Evolutionary conservation across 2,888 invertebrate genomes (phyloP), one percentile per base, ranked within the genome.

Genomic region (Yponomeuta sedellus): DNA sequence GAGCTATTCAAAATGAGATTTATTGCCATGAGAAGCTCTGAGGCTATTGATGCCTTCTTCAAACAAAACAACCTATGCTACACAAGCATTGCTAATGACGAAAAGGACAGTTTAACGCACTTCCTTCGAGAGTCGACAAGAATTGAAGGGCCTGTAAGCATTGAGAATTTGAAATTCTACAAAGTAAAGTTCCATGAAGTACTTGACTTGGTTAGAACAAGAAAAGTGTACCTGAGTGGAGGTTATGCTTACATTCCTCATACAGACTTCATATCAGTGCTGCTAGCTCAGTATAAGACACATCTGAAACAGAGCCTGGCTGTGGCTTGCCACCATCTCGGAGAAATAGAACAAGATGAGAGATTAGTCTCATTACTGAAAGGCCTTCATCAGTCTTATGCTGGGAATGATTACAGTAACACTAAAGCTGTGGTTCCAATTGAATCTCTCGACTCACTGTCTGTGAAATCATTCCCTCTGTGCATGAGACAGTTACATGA

Each of bases 401-500:
- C 95, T n/a, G 98, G 97, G 8, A 94, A 95, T 74, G 95, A 96
- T 74, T 97, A 96, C 82, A 92, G 91, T 65, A 87, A 87, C 44
- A 78, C 86, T 8, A 88, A 92, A 66, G 86, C 89, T 34, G 75
- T 80, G 16, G 90, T 97, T 64, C 94, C 96, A 0, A 94, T 96
- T 65, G 95, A 96, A 73, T 94, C 94, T 76, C 83, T 98, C 22
- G 96, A 98, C 79, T 88, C 95, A 82, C 89, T 97, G 22, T 93
- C 97, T 0, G 93, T 94, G 69, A 94, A 95, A 74, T 97, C 98
- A 12, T 99, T 96, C 85, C 99, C 99, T 1, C 88, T 97, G n/a
- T 99, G 99, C 78, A 99, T 99, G 99, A 94, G 96, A 72, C 93
- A 94, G 68, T 92, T 98, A 66, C 98, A 99, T 82, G 95, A 96